A percentile compares a stretch with the other conserved stretches of the same genome.
Conservation (phyloP, 2,888 invertebrate genomes). For the Druceiella hillmani region DNA sequence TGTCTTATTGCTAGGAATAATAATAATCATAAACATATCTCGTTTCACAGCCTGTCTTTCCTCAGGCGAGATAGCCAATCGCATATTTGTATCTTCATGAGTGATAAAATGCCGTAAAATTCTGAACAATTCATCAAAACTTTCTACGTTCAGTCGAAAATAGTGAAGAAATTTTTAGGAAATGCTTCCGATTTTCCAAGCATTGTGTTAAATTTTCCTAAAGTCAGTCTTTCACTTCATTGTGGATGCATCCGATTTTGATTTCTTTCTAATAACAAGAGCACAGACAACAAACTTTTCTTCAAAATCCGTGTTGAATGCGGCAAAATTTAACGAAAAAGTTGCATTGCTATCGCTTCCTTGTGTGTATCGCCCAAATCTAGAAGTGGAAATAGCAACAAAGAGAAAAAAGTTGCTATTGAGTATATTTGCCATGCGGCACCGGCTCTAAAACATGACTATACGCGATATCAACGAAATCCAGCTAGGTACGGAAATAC, state of each 20-base stretch:
- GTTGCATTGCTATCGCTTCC: slow-evolving; percentile 1
- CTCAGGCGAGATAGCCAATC: slow-evolving; percentile 1
- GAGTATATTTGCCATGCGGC: no score
- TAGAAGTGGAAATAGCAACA: no score
- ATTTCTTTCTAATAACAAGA: not conserved
- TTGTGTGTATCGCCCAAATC: not conserved
- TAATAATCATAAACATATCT: slow-evolving; percentile 1
- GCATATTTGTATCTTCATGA: slow-evolving; percentile 1
- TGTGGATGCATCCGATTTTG: not conserved
- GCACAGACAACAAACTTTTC: not conserved
- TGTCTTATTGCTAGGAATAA: no score
- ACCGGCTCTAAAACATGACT: no score
- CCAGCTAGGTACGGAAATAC: no score
- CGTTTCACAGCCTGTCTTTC: not conserved
- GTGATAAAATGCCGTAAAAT: not conserved
- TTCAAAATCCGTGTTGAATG: not conserved
- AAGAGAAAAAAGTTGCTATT: no score
- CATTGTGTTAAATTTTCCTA: no score
- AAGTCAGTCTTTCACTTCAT: no score
- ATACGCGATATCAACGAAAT: no score
- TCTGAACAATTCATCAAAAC: slow-evolving; percentile 1
- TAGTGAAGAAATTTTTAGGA: not conserved
- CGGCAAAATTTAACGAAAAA: not conserved
- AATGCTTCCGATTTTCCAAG: not conserved
- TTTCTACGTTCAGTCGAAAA: not conserved